Percentiles rank a stretch among this genome's conserved stretches.
Conservation (phyloP, 2,888 invertebrate genomes). For the Elmis aenea region DNA sequence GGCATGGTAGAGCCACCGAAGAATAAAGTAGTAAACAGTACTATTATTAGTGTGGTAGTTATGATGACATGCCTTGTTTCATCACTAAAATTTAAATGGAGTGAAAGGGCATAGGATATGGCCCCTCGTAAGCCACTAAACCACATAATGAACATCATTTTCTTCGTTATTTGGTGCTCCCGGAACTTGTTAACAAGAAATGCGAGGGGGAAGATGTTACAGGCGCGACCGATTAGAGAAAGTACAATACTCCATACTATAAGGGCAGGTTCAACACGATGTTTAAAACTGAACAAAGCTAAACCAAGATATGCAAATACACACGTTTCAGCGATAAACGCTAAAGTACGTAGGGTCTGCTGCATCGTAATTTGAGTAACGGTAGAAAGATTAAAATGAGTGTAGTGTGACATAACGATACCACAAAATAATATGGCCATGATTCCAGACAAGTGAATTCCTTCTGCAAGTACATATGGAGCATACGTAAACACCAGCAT, state of each 20-base stretch:
- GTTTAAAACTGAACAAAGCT: conserved; percentile 91
- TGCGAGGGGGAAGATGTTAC: conserved; percentile 95
- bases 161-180: conserved; percentile 94
- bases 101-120: conserved; percentile 94
- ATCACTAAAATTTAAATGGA: conserved; percentile 90
- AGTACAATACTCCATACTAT: conserved; percentile 93
- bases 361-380: conserved; percentile 99
- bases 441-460: conserved; percentile 66
- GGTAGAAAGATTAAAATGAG: conserved; percentile 96
- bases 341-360: conserved; percentile 94
- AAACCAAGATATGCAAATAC: conserved; percentile 97
- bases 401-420: conserved; percentile 99
- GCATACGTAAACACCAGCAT: conserved; percentile 98
- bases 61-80: conserved; percentile 95
- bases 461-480: conserved; percentile 97
- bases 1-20: conserved; percentile 99
- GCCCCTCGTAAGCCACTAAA: conserved; percentile 95
- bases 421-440: conserved; percentile 99
- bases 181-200: conserved; percentile 91
- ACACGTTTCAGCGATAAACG: conserved; percentile 97
- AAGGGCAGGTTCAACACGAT: conserved; percentile 85
- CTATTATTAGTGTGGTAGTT: conserved; percentile 96
- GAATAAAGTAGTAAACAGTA: conserved; percentile 90
- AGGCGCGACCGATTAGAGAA: conserved; percentile 88
- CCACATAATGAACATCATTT: conserved; percentile 99